Evolutionary conservation across 2,797 vertebrate genomes (phyloP).

Genomic region (Karalla daura): DNA sequence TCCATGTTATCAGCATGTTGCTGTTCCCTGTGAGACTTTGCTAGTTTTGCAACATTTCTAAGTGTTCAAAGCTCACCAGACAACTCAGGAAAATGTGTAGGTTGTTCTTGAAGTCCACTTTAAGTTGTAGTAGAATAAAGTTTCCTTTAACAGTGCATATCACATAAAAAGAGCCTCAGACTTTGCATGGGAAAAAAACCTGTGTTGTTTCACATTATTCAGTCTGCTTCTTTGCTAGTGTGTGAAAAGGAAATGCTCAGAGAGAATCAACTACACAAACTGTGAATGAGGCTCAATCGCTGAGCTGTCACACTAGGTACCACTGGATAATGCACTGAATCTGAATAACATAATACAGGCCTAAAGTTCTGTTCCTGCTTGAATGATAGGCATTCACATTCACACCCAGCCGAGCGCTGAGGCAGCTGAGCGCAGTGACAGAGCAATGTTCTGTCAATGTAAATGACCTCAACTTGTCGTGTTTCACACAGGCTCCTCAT

Average conservation of each 20-base stretch:
- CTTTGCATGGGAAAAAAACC: neutral
- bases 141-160: neutral
- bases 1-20: neutral
- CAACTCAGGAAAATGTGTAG: too few relatives aligned
- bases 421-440: slow-evolving; percentile 31
- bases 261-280: neutral
- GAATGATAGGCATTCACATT: neutral
- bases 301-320: neutral
- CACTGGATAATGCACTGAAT: neutral
- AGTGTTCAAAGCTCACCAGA: too few relatives aligned
- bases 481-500: slow-evolving; percentile 30
- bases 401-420: neutral
- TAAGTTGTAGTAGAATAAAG: neutral
- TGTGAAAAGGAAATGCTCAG: neutral
- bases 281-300: neutral
- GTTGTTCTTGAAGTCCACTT: too few relatives aligned
- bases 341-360: neutral
- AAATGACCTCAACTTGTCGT: slow-evolving; percentile 35
- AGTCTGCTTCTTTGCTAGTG: neutral
- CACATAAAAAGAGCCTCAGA: neutral
- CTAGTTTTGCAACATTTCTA: neutral
- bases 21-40: neutral
- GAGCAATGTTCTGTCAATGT: slow-evolving; percentile 11
- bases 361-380: neutral
- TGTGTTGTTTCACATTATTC: neutral